These are phyloP conservation scores for Trypoxylus dichotomus DNA, from an alignment of 1,140 invertebrate genomes.

Conservation along the genomic window DNA sequence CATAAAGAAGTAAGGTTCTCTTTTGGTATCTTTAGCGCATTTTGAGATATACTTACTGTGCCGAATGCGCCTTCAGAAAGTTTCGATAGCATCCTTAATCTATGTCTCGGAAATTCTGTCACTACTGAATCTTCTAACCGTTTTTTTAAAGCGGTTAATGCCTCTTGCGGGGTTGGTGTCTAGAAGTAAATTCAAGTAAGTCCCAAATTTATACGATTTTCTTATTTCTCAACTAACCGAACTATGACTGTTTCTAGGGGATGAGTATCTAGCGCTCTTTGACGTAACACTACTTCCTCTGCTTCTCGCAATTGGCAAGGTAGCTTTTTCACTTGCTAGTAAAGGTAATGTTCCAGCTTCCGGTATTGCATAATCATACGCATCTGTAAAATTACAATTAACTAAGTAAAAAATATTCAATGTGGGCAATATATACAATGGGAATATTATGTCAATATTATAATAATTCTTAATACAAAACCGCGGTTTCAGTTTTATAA, in stretches of 20 bases:
- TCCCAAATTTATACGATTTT: neutral
- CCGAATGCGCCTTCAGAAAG: constrained; percentile 89
- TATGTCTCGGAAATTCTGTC: constrained; percentile 81
- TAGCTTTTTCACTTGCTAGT: constrained; percentile 47
- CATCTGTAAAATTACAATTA: constrained; percentile 44
- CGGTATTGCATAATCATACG: constrained; percentile 77
- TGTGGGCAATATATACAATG: no score
- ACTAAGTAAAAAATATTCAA: neutral
- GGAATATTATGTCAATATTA: no score
- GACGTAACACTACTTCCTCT: constrained; percentile 42
- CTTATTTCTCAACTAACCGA: neutral
- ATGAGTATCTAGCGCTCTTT: constrained; percentile 30
- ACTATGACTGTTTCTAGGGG: constrained; percentile 36
- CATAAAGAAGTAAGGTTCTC: no score
- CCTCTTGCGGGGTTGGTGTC: constrained; percentile 73
- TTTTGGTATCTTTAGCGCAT: no score
- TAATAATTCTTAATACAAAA: no score
- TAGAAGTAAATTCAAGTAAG: constrained; percentile 54
- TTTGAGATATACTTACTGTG: constrained; percentile 65
- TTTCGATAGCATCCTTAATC: constrained; percentile 85
- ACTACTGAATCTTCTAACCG: constrained; percentile 71
- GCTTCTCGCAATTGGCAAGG: constrained; percentile 42
- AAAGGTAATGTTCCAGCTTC: constrained; percentile 70
- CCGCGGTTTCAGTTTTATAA: no score
- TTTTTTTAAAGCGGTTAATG: constrained; percentile 68